Percentiles rank a stretch among this genome's conserved stretches.
phyloP scores from a whole-genome alignment of 2,888 invertebrate species.

The Luperina testacea region DNA sequence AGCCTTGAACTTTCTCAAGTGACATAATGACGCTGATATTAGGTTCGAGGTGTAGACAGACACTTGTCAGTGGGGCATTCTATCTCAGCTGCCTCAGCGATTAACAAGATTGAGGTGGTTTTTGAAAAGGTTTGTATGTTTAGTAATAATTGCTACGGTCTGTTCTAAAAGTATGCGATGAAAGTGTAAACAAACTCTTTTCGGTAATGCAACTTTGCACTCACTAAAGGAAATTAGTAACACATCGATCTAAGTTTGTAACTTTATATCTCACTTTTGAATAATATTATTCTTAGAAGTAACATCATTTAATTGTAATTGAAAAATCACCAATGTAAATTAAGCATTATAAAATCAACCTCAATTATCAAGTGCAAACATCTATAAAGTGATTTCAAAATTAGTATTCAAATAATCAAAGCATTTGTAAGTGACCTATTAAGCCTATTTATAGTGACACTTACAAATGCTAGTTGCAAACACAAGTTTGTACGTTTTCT shows the following conservation, averaged over 20 bases:
- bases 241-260: background rate
- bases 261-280: background rate
- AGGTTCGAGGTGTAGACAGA: slow-evolving; percentile 18
- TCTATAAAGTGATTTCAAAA: no score
- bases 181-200: background rate
- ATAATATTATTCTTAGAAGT: background rate
- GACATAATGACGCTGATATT: slow-evolving; percentile 43
- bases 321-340: background rate
- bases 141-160: background rate
- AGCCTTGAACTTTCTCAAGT: slow-evolving; percentile 46
- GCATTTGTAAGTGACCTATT: background rate
- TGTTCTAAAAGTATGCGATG: background rate
- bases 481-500: background rate
- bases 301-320: background rate
- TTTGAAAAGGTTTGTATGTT: slow-evolving; percentile 2
- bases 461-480: no score
- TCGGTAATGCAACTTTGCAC: background rate
- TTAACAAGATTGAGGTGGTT: slow-evolving; percentile 10
- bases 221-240: background rate
- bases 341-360: background rate
- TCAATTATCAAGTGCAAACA: background rate
- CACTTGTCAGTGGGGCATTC: slow-evolving; percentile 24
- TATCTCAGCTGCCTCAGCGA: slow-evolving; percentile 24
- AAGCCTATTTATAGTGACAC: no score
- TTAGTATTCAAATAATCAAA: background rate